Base-by-base conservation (phyloP, 1,140 invertebrate genomes). In the Subanguina moxae region DNA sequence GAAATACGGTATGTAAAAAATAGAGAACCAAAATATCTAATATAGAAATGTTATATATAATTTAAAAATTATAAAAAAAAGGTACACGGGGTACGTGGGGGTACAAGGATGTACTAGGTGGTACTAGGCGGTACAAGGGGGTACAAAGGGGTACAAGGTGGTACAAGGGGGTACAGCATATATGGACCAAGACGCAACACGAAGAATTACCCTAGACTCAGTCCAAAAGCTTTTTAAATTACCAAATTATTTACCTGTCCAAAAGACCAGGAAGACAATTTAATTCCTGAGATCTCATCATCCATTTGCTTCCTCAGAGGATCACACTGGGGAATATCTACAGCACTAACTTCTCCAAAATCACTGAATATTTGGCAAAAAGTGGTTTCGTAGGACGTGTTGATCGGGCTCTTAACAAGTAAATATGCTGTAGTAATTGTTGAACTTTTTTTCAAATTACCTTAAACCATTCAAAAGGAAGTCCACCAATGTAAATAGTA, bases 391-490 rank as follows among this genome's bases (percentile, higher is more conserved):
- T 21, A 27, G n/a, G 57, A 52, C 13, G 32, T 45, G 27, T 68
- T 45, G 43, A 68, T 65, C 13, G 67, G 45, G 23, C 45, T 42
- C 68, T 70, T 32, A 21, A 70, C 43, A 32, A 71, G 7, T 64
- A 5, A 3, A 52, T 52, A 5, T 61, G 8, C 42, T 62, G 3
- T 59, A 56, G 15, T 64, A 56, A 21, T 57, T 64, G 23, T 58
- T 7, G 8, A 56, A 3, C 65, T 56, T 65, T n/a, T 64, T 62
- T 25, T n/a, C 3, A 64, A 19, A 1, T 52, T 38, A 71, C 69
- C n/a, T 71, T 70, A 42, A 71, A 71, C 69, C 69, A 71, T 17
- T 71, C 69, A 28, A 73, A 71, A 1, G 69, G 69, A 32, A 71
- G 43, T 38, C 69, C 69, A 27, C 68, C 43, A 1, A 71, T 62